Evolutionary conservation across 2,797 vertebrate species (phyloP).

Genomic region (Picus viridis): DNA sequence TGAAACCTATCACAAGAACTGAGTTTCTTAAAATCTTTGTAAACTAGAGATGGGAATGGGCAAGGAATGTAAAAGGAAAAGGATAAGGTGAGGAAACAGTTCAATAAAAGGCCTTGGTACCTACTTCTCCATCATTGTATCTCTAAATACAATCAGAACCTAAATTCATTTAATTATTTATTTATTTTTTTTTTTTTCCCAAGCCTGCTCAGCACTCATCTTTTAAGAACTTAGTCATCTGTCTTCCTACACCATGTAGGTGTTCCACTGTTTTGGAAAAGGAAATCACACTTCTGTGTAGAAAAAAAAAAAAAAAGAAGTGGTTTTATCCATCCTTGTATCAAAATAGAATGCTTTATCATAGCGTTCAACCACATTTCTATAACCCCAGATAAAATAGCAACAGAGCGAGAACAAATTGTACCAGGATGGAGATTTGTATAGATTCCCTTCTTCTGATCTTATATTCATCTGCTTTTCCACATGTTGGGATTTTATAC

Average conservation of each 20-base stretch:
- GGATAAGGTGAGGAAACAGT: neutral
- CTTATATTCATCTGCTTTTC: neutral
- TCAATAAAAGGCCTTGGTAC: neutral
- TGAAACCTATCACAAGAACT: neutral
- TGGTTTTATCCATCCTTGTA: neutral
- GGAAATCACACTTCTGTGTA: neutral
- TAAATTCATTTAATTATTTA: neutral
- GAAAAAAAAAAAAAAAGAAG: neutral
- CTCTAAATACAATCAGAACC: neutral
- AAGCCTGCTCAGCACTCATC: neutral
- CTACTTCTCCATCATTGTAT: neutral
- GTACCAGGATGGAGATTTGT: neutral
- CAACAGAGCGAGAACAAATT: neutral
- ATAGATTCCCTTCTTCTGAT: neutral
- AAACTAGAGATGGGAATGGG: neutral
- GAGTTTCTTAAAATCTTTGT: neutral
- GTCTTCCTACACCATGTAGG: neutral
- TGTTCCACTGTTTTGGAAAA: neutral
- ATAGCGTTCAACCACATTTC: neutral
- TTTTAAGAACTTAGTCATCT: neutral
- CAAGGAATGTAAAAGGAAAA: neutral
- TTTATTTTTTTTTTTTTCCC: neutral
- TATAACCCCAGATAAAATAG: neutral
- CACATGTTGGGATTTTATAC: neutral
- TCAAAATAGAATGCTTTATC: slow-evolving; percentile 17